Evolutionary conservation across 2,797 vertebrate genomes (phyloP).

Genomic region (Diplodus puntazzo): DNA sequence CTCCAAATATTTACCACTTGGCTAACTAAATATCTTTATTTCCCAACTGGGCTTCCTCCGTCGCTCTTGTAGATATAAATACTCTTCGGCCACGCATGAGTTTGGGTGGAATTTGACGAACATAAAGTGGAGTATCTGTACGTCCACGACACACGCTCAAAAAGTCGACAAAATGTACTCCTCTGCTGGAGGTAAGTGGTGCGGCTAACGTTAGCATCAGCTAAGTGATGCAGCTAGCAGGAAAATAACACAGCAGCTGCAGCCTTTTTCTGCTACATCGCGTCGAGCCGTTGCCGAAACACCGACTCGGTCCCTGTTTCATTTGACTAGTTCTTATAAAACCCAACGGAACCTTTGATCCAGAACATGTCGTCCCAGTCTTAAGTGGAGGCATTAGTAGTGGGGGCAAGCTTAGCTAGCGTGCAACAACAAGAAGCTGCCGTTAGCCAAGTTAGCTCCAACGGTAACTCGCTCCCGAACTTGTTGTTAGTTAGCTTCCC

Average conservation of each 20-base stretch:
- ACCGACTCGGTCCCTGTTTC: neutral
- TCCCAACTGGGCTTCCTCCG: conserved; percentile 41
- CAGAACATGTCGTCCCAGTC: conserved; percentile 21
- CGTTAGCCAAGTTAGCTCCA: conserved; percentile 76
- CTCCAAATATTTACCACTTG: conserved; percentile 83
- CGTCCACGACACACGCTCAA: conserved; percentile 76
- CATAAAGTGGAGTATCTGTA: conserved; percentile 76
- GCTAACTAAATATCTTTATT: conserved; percentile 73
- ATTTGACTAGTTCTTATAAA: neutral
- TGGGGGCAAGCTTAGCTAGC: conserved; percentile 71
- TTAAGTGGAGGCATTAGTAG: conserved; percentile 55
- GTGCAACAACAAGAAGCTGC: conserved; percentile 74
- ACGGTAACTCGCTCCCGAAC: conserved; percentile 59
- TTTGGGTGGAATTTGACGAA: conserved; percentile 62
- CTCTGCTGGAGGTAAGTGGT: conserved; percentile 86
- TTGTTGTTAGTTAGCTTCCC: conserved; percentile 59
- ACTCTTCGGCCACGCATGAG: conserved; percentile 77
- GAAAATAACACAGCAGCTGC: conserved; percentile 23
- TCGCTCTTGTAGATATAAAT: conserved; percentile 40
- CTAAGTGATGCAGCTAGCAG: conserved; percentile 66
- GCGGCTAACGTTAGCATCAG: conserved; percentile 72
- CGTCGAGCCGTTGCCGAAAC: neutral
- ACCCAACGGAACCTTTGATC: neutral
- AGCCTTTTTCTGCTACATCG: neutral
- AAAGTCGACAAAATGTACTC: conserved; percentile 88